Base-by-base conservation (phyloP, 1,140 invertebrate species). In the Teleopsis dalmanni region DNA sequence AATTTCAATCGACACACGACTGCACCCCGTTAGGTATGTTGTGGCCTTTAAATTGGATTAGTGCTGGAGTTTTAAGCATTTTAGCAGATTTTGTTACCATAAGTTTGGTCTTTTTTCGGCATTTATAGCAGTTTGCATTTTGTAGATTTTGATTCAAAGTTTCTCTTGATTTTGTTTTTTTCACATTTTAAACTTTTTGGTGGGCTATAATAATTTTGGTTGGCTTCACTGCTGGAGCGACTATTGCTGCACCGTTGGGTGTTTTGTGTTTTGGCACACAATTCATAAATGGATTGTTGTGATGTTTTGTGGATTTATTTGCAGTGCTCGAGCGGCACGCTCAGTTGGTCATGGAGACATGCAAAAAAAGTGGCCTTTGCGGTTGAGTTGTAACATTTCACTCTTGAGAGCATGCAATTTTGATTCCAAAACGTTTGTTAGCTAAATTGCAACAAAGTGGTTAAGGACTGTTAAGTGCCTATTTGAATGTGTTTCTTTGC, bases 31-130 rank as follows among this genome's bases (percentile, higher is more conserved):
- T n/a, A n/a, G n/a, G 16, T 26, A 34, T 45, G 48, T 23, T 19
- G 36, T 41, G 19, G 13, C 27, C 34, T 41, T 25, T 37, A 36
- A 43, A 41, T 35, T 34, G 49, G 26, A 45, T 33, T 27, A 45
- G 42, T 38, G 35, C 42, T 22, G 49, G 35, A 18, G 35, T 50
- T 50, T 50, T 31, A 29, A 40, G 35, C 35, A 40, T 46, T 49
- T 45, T 38, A 40, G 29, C 34, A 40, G 43, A 48, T 41, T 48
- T 48, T 33, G 37, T 48, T 48, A 18, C 27, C 26, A 29, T n/a
- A n/a, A n/a, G n/a, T n/a, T n/a, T n/a, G 21, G 19, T 19, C 21
- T 3, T 18, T 19, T 16, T 7, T 13, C 33, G 14, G 34, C 14
- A 6, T 23, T 25, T 42, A 14, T 25, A 18, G 13, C 4, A n/a